Percentiles rank a stretch among this genome's conserved stretches.
Evolutionary conservation across 2,797 vertebrate species (phyloP).

Genomic region (Toxotes lorentzi): DNA sequence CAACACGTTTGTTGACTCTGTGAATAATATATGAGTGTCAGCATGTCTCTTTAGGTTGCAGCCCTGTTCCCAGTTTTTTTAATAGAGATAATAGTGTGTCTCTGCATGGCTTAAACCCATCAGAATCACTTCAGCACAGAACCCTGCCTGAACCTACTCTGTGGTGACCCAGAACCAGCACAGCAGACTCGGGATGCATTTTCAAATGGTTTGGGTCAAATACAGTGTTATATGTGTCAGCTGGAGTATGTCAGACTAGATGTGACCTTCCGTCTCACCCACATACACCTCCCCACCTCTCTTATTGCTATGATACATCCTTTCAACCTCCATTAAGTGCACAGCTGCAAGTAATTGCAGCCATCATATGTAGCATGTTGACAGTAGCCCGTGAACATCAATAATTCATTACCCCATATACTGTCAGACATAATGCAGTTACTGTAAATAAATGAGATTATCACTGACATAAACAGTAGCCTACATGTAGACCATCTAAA

Average conservation of each 20-base stretch:
- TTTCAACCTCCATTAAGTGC: constrained; percentile 7
- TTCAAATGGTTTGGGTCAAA: constrained; percentile 14
- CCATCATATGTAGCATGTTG: background rate
- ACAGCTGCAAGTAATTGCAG: background rate
- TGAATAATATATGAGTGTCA: background rate
- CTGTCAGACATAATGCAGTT: constrained; percentile 5
- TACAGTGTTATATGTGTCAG: background rate
- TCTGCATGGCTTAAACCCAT: constrained; percentile 38
- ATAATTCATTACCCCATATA: constrained; percentile 19
- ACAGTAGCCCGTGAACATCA: background rate
- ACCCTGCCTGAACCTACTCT: constrained; percentile 13
- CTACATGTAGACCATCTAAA: constrained; percentile 2
- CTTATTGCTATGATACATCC: background rate
- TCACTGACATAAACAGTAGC: background rate
- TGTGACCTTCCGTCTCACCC: background rate
- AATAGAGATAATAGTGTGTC: constrained; percentile 35
- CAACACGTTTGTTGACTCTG: background rate
- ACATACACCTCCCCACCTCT: background rate
- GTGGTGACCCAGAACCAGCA: constrained; percentile 17
- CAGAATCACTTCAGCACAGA: constrained; percentile 19
- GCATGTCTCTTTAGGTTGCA: background rate
- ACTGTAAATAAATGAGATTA: constrained; percentile 21
- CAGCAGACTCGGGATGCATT: background rate
- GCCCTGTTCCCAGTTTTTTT: background rate
- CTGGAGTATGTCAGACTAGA: constrained; percentile 7